These are phyloP conservation scores for Passerina amoena DNA, from an alignment of 2,113 vertebrate species.

Conservation along the genomic window DNA sequence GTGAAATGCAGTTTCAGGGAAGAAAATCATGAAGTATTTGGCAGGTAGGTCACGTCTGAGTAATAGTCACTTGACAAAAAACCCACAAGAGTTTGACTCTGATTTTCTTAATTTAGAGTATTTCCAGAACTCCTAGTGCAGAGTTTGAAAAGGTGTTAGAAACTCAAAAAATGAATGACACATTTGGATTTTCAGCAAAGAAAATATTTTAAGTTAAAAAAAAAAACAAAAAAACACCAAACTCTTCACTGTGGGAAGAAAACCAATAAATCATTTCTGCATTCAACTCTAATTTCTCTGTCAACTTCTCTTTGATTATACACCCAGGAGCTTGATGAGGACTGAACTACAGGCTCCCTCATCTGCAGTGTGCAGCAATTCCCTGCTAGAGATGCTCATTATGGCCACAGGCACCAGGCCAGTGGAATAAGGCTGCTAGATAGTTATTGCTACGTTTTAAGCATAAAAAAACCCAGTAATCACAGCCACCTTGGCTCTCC, in stretches of 20 bases:
- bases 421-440: neutral
- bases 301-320: constrained; percentile 9
- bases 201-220: neutral
- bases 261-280: constrained; percentile 18
- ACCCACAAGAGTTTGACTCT: neutral
- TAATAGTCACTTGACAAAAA: neutral
- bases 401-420: neutral
- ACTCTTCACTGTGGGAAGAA: neutral
- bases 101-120: neutral
- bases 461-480: neutral
- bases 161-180: neutral
- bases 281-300: constrained; percentile 20
- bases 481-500: neutral
- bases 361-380: neutral
- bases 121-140: neutral
- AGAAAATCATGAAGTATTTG: neutral
- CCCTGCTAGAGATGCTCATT: constrained; percentile 3
- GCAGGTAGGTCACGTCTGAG: neutral
- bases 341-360: neutral
- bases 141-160: neutral
- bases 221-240: neutral
- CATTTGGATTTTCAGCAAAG: neutral
- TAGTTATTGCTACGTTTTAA: neutral
- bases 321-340: neutral
- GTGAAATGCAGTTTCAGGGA: neutral